Evolutionary conservation across 2,797 vertebrate species (phyloP).

Genomic region (Pteronotus mesoamericanus): DNA sequence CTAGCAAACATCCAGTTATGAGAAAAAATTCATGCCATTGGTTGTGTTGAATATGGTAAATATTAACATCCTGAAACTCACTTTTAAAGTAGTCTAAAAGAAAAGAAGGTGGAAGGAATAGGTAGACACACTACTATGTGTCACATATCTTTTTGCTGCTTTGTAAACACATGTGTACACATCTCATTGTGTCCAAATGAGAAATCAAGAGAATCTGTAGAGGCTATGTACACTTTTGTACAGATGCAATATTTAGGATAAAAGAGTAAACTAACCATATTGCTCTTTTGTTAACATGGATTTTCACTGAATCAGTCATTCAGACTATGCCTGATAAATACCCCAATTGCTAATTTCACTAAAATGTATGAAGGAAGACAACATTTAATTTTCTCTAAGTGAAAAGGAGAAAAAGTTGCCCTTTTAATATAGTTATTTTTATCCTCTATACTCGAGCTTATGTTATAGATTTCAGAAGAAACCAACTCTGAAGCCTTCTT

Average conservation of each 20-base stretch:
- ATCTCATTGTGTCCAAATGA: neutral
- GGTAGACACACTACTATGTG: neutral
- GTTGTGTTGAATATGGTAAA: neutral
- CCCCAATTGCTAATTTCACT: neutral
- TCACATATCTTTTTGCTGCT: neutral
- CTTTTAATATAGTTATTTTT: neutral
- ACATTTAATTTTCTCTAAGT: neutral
- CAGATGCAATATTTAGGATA: slow-evolving; percentile 9
- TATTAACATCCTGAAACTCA: neutral
- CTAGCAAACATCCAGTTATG: neutral
- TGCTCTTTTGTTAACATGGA: neutral
- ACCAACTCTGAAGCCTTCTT: neutral
- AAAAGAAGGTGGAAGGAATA: neutral
- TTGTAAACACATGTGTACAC: neutral
- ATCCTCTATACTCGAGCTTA: neutral
- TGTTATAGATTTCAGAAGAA: neutral
- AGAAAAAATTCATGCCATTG: neutral
- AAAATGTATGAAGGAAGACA: neutral
- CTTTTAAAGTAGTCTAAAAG: neutral
- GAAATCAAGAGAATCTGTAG: neutral
- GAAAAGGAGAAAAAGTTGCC: neutral
- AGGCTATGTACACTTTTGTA: neutral
- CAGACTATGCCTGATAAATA: neutral
- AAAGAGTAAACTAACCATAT: neutral
- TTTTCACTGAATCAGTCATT: slow-evolving; percentile 1